These are phyloP conservation scores for Austrolebias charrua DNA, from an alignment of 2,797 vertebrate genomes.

Conservation along the genomic window DNA sequence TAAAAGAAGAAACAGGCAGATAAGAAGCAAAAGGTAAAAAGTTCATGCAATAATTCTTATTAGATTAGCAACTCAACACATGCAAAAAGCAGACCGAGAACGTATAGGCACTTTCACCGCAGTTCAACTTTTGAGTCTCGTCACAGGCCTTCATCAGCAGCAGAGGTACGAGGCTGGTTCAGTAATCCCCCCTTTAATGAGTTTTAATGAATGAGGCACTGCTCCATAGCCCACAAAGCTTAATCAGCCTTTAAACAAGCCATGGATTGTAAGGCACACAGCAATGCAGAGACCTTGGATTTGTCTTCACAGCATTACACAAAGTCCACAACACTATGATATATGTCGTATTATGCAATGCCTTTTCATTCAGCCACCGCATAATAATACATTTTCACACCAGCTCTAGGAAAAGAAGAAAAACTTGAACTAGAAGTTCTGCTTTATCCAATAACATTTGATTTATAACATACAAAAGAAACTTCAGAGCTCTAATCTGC, in stretches of 20 bases:
- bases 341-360: constrained; percentile 30
- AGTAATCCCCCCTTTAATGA: constrained; percentile 45
- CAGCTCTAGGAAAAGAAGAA: constrained; percentile 5
- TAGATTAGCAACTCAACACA: too few species aligned
- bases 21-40: constrained; percentile 21
- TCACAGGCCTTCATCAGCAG: not conserved
- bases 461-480: constrained; percentile 17
- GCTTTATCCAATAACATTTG: constrained; percentile 32
- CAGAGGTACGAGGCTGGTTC: constrained; percentile 44
- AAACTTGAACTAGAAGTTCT: constrained; percentile 24
- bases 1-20: constrained; percentile 27
- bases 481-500: constrained; percentile 10
- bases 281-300: constrained; percentile 46
- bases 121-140: too few species aligned
- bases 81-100: too few species aligned
- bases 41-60: constrained; percentile 9
- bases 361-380: constrained; percentile 18
- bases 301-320: constrained; percentile 36
- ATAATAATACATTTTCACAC: constrained; percentile 32
- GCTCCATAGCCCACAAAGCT: constrained; percentile 40
- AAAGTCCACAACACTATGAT: constrained; percentile 32
- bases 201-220: constrained; percentile 56
- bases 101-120: too few species aligned
- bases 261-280: constrained; percentile 34
- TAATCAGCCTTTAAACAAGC: constrained; percentile 50